phyloP scores from a whole-genome alignment of 1,140 invertebrate species.

The Leptinotarsa texana region DNA sequence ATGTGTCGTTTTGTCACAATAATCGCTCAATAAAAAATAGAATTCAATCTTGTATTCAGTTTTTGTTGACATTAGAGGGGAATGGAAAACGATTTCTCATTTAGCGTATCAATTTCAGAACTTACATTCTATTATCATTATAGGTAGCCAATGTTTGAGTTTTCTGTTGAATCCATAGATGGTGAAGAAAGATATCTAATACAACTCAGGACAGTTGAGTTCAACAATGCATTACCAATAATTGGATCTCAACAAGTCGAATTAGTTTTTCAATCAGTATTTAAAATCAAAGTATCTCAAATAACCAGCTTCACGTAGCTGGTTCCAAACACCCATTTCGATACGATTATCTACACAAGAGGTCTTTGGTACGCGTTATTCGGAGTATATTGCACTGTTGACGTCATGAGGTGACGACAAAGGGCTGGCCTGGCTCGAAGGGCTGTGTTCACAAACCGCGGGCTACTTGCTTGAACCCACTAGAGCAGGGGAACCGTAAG shows the following conservation, averaged over 20 bases:
- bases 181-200: no score
- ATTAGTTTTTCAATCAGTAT: neutral
- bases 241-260: neutral
- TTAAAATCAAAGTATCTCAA: constrained; percentile 8
- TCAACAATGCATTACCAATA: neutral
- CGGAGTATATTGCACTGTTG: constrained; percentile 47
- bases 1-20: no score
- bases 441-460: constrained; percentile 37
- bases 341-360: neutral
- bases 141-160: no score
- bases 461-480: constrained; percentile 82
- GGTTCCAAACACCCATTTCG: constrained; percentile 11
- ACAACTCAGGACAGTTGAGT: neutral
- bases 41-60: no score
- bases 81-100: no score
- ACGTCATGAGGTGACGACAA: constrained; percentile 32
- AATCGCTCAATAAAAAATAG: no score
- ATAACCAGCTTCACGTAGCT: neutral
- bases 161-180: no score
- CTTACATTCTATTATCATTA: no score
- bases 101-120: no score
- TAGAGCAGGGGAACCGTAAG: constrained; percentile 76
- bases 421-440: constrained; percentile 22
- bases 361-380: constrained; percentile 39
- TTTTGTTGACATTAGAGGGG: no score